phyloP scores from a whole-genome alignment of 2,888 invertebrate species.

The Augiades crinisus region DNA sequence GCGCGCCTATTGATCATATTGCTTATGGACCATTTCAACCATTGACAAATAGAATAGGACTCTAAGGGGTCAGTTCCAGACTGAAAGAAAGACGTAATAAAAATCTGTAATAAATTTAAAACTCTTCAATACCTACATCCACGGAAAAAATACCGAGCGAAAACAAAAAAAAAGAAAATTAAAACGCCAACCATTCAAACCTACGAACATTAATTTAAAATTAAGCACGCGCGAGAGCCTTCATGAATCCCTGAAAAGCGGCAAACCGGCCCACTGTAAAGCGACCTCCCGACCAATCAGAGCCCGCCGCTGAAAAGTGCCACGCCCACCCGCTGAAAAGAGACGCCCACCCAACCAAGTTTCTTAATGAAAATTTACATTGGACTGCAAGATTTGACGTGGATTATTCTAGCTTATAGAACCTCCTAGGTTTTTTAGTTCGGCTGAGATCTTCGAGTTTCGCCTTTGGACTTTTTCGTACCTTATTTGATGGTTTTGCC shows the following conservation, averaged over 20 bases:
- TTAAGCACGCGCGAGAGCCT: conserved; percentile 29
- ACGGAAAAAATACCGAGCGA: conserved; percentile 1
- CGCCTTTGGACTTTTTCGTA: not conserved
- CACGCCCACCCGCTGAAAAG: conserved; percentile 77
- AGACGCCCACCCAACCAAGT: conserved; percentile 46
- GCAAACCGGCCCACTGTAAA: conserved; percentile 57
- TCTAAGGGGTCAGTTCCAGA: no score
- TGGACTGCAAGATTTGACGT: conserved; percentile 18
- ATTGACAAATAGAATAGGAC: no score
- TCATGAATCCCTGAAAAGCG: conserved; percentile 62
- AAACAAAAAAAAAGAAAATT: conserved; percentile 15
- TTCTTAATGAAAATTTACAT: conserved; percentile 25
- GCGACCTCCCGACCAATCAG: conserved; percentile 58
- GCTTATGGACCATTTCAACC: no score
- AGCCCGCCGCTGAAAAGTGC: conserved; percentile 64
- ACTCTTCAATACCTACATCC: no score
- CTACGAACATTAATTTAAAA: conserved; percentile 23
- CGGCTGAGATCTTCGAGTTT: not conserved
- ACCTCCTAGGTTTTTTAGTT: not conserved
- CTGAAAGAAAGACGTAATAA: no score
- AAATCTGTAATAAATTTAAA: no score
- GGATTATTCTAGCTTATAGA: conserved; percentile 19
- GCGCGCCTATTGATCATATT: no score
- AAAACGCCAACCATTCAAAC: not conserved
- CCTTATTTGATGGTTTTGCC: not conserved